Conservation (phyloP, 2,797 vertebrate genomes). For the Typhlichthys eigenmanni region DNA sequence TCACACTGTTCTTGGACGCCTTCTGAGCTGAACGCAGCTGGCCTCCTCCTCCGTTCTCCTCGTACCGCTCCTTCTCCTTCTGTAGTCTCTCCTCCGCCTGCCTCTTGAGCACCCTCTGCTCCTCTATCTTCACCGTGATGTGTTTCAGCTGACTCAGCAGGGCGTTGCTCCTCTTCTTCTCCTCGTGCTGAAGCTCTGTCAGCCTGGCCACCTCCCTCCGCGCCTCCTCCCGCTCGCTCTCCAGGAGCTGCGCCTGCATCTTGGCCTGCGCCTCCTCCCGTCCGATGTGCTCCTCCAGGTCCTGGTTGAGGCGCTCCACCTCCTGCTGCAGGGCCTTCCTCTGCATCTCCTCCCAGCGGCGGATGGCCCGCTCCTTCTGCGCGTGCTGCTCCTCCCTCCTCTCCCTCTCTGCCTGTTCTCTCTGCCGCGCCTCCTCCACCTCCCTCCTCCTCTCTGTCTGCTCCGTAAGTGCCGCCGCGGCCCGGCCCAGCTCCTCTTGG, state of each 20-base stretch:
- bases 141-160: slow-evolving; percentile 43
- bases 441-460: slow-evolving; percentile 28
- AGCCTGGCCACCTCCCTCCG: slow-evolving; percentile 41
- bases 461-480: slow-evolving; percentile 43
- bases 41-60: slow-evolving; percentile 12
- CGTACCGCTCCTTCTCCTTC: slow-evolving; percentile 16
- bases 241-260: slow-evolving; percentile 41
- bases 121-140: slow-evolving; percentile 31
- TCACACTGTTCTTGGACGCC: not conserved
- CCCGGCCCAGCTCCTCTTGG: slow-evolving; percentile 35
- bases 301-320: slow-evolving; percentile 38
- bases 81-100: slow-evolving; percentile 32
- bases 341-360: slow-evolving; percentile 40
- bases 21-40: not conserved
- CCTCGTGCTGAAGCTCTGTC: slow-evolving; percentile 49
- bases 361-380: slow-evolving; percentile 47
- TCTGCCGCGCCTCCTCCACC: not conserved
- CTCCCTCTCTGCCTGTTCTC: slow-evolving; percentile 30
- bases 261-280: slow-evolving; percentile 45
- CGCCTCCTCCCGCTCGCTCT: slow-evolving; percentile 44
- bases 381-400: slow-evolving; percentile 42
- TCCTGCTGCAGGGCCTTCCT: slow-evolving; percentile 49
- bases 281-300: slow-evolving; percentile 37
- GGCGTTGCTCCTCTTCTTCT: slow-evolving; percentile 36
- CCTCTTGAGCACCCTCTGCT: slow-evolving; percentile 37